Evolutionary conservation across 2,888 invertebrate species (phyloP).

Genomic region (Gymnocheta viridis): DNA sequence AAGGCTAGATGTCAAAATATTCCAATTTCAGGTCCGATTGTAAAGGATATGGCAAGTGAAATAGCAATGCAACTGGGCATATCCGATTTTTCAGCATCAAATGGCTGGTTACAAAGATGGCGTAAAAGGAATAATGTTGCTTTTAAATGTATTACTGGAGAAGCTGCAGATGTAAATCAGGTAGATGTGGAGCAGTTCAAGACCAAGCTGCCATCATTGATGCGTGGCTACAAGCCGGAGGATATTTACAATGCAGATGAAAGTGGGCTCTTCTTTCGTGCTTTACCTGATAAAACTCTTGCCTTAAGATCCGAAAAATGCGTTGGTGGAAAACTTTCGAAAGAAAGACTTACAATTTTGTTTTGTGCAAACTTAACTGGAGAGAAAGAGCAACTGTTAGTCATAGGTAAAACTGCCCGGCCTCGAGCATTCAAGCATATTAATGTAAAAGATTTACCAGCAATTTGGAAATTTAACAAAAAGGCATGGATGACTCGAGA

Average conservation of each 20-base stretch:
- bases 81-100: not conserved
- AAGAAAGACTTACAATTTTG: conserved; percentile 73
- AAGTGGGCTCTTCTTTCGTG: conserved; percentile 74
- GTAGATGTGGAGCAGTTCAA: conserved; percentile 46
- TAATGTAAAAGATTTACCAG: conserved; percentile 60
- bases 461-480: conserved; percentile 68
- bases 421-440: conserved; percentile 56
- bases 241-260: conserved; percentile 71
- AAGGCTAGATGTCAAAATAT: no score
- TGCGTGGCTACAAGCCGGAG: conserved; percentile 34
- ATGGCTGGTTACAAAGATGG: no score
- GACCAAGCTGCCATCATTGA: no score
- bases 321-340: conserved; percentile 73
- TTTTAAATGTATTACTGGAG: no score
- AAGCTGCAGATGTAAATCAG: conserved; percentile 25
- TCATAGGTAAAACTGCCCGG: conserved; percentile 69
- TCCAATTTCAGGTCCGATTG: not conserved
- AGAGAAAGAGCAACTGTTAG: conserved; percentile 69
- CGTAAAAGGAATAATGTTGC: no score
- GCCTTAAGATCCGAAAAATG: conserved; percentile 73
- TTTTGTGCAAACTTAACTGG: conserved; percentile 72
- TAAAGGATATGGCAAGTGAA: not conserved
- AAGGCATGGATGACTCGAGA: conserved; percentile 72
- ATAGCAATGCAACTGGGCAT: not conserved
- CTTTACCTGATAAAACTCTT: conserved; percentile 74